Conservation (phyloP, 2,888 invertebrate genomes). For the Electrophaes corylata region DNA sequence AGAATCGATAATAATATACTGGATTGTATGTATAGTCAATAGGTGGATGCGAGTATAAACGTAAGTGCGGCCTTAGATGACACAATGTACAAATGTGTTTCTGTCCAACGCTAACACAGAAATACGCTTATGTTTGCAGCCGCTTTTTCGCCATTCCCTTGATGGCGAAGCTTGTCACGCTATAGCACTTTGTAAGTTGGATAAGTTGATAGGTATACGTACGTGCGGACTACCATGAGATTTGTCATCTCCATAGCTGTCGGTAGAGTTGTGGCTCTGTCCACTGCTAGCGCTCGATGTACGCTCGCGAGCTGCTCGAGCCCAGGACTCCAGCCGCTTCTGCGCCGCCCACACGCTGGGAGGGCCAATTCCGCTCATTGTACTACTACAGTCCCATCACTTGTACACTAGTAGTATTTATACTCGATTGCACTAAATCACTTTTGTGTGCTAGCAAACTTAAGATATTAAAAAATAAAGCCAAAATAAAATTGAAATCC, state of each 20-base stretch:
- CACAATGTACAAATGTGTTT: no score
- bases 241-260: conserved; percentile 80
- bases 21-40: no score
- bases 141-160: no score
- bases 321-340: conserved; percentile 91
- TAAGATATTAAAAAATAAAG: background rate
- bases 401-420: conserved; percentile 20
- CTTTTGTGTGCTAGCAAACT: background rate
- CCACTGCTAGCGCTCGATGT: conserved; percentile 83
- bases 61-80: no score
- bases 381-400: conserved; percentile 44
- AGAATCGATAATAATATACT: no score
- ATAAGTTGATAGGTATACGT: conserved; percentile 46
- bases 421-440: background rate
- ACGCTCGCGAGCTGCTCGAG: conserved; percentile 88
- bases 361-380: conserved; percentile 88
- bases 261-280: conserved; percentile 83
- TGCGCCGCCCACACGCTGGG: conserved; percentile 91
- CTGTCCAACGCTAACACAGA: no score
- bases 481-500: no score
- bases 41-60: no score
- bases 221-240: conserved; percentile 75
- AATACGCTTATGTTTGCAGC: no score
- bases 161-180: no score
- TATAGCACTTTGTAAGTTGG: background rate